These are phyloP conservation scores for Apostichopus leukothele DNA, from an alignment of 53 echinoderm and acorn worm genomes.

Conservation along the genomic window DNA sequence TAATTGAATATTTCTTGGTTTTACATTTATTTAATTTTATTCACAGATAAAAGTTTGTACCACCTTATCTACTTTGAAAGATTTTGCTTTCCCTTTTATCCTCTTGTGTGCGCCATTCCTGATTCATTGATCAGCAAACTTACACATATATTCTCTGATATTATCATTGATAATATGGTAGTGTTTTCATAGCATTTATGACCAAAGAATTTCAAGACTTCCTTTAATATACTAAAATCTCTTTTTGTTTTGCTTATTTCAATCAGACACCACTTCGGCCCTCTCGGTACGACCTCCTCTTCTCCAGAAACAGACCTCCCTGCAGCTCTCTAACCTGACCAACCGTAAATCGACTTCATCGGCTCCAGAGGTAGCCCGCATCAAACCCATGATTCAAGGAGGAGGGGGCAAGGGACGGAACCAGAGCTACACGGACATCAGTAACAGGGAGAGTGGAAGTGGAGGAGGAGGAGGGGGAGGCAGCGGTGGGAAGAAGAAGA, in stretches of 20 bases:
- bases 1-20: too few species aligned
- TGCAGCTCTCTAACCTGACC: slow-evolving; percentile 73
- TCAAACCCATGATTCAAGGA: slow-evolving; percentile 63
- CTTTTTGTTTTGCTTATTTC: background rate
- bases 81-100: too few species aligned
- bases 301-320: slow-evolving; percentile 87
- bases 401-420: slow-evolving; percentile 68
- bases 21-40: too few species aligned
- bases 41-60: too few species aligned
- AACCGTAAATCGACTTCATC: slow-evolving; percentile 69
- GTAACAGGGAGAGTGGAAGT: slow-evolving; percentile 55
- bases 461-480: slow-evolving; percentile 29
- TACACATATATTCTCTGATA: too few species aligned
- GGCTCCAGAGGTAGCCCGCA: slow-evolving; percentile 46
- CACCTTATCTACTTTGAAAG: too few species aligned
- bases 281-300: slow-evolving; percentile 93
- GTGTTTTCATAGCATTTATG: too few species aligned
- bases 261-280: slow-evolving; percentile 47
- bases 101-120: too few species aligned
- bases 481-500: slow-evolving; percentile 52
- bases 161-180: too few species aligned
- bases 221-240: background rate
- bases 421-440: slow-evolving; percentile 89
- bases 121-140: too few species aligned
- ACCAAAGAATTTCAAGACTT: too few species aligned